These are phyloP conservation scores for Melopsittacus undulatus DNA, from an alignment of 2,797 vertebrate genomes.

Conservation along the genomic window DNA sequence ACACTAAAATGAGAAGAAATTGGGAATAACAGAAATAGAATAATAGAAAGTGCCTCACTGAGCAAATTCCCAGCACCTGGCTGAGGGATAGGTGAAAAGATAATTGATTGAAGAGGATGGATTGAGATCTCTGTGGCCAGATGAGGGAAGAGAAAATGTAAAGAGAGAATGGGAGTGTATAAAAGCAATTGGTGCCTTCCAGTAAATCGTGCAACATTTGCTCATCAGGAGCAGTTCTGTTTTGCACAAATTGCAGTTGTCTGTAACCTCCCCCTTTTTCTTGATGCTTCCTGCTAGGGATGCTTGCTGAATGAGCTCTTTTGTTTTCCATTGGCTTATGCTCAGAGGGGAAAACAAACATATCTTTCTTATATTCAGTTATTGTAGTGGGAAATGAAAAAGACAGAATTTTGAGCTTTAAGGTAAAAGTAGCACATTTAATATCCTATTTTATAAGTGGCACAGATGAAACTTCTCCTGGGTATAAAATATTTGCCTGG, in stretches of 20 bases:
- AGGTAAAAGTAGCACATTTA: neutral
- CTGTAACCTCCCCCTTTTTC: neutral
- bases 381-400: neutral
- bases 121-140: neutral
- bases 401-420: neutral
- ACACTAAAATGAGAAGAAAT: neutral
- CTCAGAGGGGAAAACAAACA: neutral
- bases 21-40: slow-evolving; percentile 21
- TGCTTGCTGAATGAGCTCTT: neutral
- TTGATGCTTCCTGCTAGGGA: neutral
- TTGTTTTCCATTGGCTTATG: neutral
- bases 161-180: neutral
- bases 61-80: slow-evolving; percentile 10
- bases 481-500: neutral
- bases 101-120: neutral
- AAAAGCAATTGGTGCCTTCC: slow-evolving; percentile 9
- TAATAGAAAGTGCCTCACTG: neutral
- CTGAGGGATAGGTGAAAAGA: neutral
- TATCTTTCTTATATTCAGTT: neutral
- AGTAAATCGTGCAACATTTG: neutral
- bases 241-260: neutral
- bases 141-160: neutral
- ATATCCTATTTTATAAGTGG: neutral
- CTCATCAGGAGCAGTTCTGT: neutral
- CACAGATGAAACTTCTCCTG: neutral